Evolutionary conservation across 2,888 invertebrate species (phyloP).

Genomic region (Dynastes tityus): DNA sequence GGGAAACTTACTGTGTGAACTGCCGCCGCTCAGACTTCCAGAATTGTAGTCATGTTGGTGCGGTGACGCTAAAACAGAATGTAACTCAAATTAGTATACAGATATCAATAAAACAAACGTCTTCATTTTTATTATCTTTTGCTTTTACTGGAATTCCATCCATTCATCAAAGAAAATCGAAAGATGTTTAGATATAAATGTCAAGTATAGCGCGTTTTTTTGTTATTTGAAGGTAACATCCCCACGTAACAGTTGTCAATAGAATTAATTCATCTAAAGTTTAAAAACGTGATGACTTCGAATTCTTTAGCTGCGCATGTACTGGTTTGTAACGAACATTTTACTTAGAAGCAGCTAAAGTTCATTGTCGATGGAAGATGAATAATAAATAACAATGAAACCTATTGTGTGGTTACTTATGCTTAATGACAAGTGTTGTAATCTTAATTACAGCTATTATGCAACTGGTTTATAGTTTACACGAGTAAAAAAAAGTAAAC

Average conservation of each 20-base stretch:
- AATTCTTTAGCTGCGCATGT: not conserved
- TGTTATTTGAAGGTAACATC: not conserved
- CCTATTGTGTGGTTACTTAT: conserved; percentile 4
- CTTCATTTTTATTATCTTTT: too few relatives aligned
- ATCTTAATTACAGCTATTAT: not conserved
- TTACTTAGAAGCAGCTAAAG: conserved; percentile 18
- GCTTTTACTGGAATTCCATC: too few relatives aligned
- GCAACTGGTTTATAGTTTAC: not conserved
- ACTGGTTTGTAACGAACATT: not conserved
- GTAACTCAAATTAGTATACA: not conserved
- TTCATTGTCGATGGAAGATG: conserved; percentile 35
- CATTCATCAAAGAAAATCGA: too few relatives aligned
- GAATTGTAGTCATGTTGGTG: conserved; percentile 39
- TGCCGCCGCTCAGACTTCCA: conserved; percentile 27
- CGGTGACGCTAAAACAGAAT: conserved; percentile 32
- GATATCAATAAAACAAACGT: not conserved
- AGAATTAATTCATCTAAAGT: conserved; percentile 22
- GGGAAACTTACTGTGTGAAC: conserved; percentile 43
- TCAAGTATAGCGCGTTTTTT: not conserved
- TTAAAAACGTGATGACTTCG: conserved; percentile 19
- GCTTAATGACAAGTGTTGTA: not conserved
- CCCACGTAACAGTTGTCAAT: not conserved
- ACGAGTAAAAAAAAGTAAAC: too few relatives aligned
- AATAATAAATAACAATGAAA: conserved; percentile 1
- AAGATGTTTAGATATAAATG: not conserved